Conservation (phyloP, 1,140 invertebrate species). For the Atta cephalotes region DNA sequence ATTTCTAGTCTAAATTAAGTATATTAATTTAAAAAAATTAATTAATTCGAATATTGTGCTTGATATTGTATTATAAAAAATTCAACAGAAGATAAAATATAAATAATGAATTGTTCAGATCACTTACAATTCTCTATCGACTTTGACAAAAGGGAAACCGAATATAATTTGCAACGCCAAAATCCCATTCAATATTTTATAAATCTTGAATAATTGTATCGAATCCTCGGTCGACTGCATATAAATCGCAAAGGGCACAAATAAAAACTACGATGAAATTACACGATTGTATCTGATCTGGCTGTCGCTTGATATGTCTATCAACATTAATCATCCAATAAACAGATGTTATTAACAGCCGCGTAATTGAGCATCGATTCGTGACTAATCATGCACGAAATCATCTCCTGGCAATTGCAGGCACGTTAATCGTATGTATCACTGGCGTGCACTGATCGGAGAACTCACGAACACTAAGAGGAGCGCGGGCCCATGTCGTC, state of each 20-base stretch:
- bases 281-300: neutral
- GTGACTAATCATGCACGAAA: conserved; percentile 28
- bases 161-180: conserved; percentile 32
- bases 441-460: conserved; percentile 75
- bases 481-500: conserved; percentile 72
- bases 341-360: conserved; percentile 8
- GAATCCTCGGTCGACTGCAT: neutral
- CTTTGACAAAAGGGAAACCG: neutral
- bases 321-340: conserved; percentile 6
- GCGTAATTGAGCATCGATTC: conserved; percentile 18
- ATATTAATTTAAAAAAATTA: neutral
- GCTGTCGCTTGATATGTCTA: conserved; percentile 12
- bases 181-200: conserved; percentile 15
- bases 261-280: conserved; percentile 3
- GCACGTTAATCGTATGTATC: conserved; percentile 59
- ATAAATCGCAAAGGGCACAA: neutral
- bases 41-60: neutral
- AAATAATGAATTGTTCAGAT: neutral
- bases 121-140: conserved; percentile 1
- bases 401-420: conserved; percentile 18
- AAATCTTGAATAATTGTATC: neutral
- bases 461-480: conserved; percentile 77
- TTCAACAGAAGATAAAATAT: neutral
- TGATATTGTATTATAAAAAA: neutral
- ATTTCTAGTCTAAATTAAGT: neutral